Evolutionary conservation across 2,888 invertebrate species (phyloP), one percentile per base, ranked within the genome.

Genomic region (Cheiracanthium punctorium): DNA sequence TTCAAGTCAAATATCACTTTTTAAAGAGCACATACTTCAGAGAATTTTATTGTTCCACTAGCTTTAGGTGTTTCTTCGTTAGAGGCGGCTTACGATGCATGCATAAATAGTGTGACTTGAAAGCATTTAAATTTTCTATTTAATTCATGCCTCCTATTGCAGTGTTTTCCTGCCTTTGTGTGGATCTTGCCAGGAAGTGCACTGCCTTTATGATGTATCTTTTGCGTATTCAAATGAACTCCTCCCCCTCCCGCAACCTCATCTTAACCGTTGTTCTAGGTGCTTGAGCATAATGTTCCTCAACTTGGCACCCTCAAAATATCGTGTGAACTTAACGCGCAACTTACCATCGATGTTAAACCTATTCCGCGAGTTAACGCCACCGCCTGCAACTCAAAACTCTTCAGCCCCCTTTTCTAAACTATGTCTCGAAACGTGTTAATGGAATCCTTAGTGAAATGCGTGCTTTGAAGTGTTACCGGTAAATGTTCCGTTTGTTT

Each of bases 81-180:
- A n/a, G n/a, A n/a, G n/a, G 20, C n/a, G 0, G 69, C 17, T 69
- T 0, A 1, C 29, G 1, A 67, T 67, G 67, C 30, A 67, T 67
- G 69, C 2, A 69, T 1, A 0, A 37, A 33, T 12, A 33, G 5
- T 2, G 67, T 67, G n/a, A 67, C 1, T 30, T 1, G 33, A 37
- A 24, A 14, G n/a, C 10, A 7, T 37, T 2, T 8, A 69, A 5
- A 0, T 33, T 32, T 29, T 33, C 33, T 10, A 0, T n/a, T 69
- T 33, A 37, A 10, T 12, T 64, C 33, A 41, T n/a, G n/a, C n/a
- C n/a, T n/a, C n/a, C n/a, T n/a, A n/a, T 17, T 20, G 70, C 81
- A 81, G 81, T 84, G 77, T 24, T 72, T 73, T 80, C 76, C 85
- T 80, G 85, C 80, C 85, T 86, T 86, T 71, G 80, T 86, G 85